A percentile compares a stretch with the other conserved stretches of the same genome.
Evolutionary conservation across 2,113 vertebrate genomes (phyloP).

Genomic region (Anguilla rostrata): DNA sequence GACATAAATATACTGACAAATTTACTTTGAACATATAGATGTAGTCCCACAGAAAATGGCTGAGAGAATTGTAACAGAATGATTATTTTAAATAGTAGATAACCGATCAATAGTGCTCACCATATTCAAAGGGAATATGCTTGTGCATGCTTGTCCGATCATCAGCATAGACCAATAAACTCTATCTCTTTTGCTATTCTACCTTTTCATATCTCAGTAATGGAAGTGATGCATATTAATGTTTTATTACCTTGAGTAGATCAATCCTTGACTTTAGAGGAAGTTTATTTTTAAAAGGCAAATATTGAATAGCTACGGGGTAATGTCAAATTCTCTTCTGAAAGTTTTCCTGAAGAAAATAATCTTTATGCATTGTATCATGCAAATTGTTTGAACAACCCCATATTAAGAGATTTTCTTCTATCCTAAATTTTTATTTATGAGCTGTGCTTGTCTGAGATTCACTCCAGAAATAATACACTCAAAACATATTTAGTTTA

Average conservation of each 20-base stretch:
- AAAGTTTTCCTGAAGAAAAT: neutral
- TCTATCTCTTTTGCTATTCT: neutral
- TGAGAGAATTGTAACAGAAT: neutral
- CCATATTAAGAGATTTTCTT: neutral
- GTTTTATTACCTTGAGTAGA: too few species aligned
- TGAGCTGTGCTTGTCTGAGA: too few species aligned
- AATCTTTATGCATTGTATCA: neutral
- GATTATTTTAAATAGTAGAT: neutral
- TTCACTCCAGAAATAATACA: neutral
- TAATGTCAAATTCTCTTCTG: neutral
- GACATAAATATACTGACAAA: neutral
- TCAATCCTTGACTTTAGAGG: too few species aligned
- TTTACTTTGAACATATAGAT: neutral
- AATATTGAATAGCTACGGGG: neutral
- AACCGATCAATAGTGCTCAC: neutral
- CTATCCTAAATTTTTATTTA: too few species aligned
- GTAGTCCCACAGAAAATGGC: too few species aligned
- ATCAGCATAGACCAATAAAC: neutral
- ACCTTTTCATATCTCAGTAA: neutral
- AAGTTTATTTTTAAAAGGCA: neutral
- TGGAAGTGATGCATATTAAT: too few species aligned
- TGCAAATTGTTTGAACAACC: neutral
- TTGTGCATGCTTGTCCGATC: neutral
- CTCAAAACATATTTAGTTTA: conserved; percentile 45
- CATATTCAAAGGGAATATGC: neutral